Base-by-base conservation (phyloP, 2,113 vertebrate species). In the Myxocyprinus asiaticus region DNA sequence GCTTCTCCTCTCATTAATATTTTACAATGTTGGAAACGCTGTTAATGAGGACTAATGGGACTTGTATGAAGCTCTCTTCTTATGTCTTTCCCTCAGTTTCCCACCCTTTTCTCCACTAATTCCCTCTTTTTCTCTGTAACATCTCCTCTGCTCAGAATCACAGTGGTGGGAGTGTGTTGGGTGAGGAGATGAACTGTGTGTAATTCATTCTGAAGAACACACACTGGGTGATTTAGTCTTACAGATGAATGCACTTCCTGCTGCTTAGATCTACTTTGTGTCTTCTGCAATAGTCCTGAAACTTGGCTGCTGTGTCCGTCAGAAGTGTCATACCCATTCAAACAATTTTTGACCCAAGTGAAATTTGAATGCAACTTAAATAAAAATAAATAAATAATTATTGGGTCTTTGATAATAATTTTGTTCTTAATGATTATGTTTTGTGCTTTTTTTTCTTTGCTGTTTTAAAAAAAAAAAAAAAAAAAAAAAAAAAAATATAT, bases 91-190 rank as follows among this genome's bases (percentile, higher is more conserved):
- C 66, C 42, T 50, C 15, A 59, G 7, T 61, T 43, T 45, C 47
- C 47, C 66, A 42, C 42, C 51, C 61, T 43, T 61, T 78, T 67
- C 65, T 48, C 2, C 48, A 69, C 65, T 69, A 14, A 42, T 48
- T 10, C 55, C 42, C 55, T 43, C 33, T 17, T 64, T 79, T 10
- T 77, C 79, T 50, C 82, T 68, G 71, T 33, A 71, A 42, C 51
- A 15, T 79, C 83, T 59, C 86, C 81, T 85, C 82, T 85, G 15
- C 77, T 71, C 66, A 50, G 47, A 43, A 14, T 72, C 22, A 43
- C 47, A 61, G 51, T 44, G 22, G 48, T 47, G 72, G 42, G 73
- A 47, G 63, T 56, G 72, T 66, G 50, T 42, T 56, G 15, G 65
- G 33, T 74, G 22, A 55, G 55, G 82, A 61, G 62, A 55, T 65